These are phyloP conservation scores for Drosophila busckii DNA, from an alignment of 1,140 invertebrate genomes.

Conservation along the genomic window DNA sequence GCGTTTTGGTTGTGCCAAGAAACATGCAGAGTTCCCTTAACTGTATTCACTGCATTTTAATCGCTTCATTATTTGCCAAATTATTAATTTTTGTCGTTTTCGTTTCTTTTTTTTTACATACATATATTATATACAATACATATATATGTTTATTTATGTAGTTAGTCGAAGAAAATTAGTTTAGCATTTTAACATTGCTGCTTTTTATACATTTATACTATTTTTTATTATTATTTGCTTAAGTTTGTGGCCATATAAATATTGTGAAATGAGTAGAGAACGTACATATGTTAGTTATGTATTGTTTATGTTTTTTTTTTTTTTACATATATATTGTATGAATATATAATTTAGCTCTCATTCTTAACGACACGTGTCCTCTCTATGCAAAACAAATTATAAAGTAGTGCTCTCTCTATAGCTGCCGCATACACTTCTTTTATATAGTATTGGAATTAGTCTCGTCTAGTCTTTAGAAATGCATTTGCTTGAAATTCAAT, in stretches of 20 bases:
- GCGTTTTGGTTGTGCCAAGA: conserved; percentile 37
- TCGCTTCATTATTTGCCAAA: conserved; percentile 72
- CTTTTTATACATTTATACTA: conserved; percentile 16
- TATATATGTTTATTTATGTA: conserved; percentile 47
- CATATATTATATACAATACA: conserved; percentile 1
- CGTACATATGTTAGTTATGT: no score
- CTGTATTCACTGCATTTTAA: conserved; percentile 13
- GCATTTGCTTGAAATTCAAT: no score
- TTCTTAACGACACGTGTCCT: no score
- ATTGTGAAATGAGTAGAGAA: conserved; percentile 1
- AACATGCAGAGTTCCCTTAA: not conserved
- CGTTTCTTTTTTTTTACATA: conserved; percentile 28
- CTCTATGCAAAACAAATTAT: no score
- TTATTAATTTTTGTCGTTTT: conserved; percentile 46
- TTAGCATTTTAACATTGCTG: conserved; percentile 41
- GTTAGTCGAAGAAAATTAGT: conserved; percentile 71
- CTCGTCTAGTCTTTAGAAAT: no score
- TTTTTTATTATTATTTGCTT: conserved; percentile 27
- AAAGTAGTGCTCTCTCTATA: no score
- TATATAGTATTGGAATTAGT: no score
- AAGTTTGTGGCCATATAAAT: conserved; percentile 55
- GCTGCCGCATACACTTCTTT: no score
- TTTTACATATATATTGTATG: conserved; percentile 17
- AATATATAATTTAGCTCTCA: conserved; percentile 11
- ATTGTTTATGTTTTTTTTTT: conserved; percentile 1